Evolutionary conservation across 2,888 invertebrate genomes (phyloP).

Genomic region (Calameuta idolon): DNA sequence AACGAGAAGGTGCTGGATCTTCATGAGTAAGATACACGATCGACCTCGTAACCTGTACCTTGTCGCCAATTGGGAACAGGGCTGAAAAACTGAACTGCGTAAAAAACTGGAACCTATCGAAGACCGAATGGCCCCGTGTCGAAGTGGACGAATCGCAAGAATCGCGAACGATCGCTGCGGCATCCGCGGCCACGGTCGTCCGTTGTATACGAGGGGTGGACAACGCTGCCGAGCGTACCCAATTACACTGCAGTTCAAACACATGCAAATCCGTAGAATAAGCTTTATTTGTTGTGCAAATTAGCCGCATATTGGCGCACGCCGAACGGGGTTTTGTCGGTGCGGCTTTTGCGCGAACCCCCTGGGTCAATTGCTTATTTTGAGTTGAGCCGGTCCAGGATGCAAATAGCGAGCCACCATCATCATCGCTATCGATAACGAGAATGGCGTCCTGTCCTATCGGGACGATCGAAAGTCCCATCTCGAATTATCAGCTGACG

Average conservation of each 20-base stretch:
- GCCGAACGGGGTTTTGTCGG: conserved; percentile 62
- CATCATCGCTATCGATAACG: neutral
- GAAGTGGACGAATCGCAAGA: too few species aligned
- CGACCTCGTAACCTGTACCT: too few species aligned
- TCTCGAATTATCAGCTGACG: too few species aligned
- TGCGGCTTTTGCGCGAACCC: conserved; percentile 26
- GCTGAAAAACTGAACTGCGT: too few species aligned
- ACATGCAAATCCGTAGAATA: conserved; percentile 67
- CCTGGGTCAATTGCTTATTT: conserved; percentile 63
- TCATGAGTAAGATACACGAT: too few species aligned
- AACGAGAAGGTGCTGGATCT: too few species aligned
- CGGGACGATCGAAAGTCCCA: neutral
- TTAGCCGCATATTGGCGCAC: conserved; percentile 66
- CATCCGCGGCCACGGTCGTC: too few species aligned
- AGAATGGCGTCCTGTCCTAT: neutral
- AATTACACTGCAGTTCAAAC: conserved; percentile 68
- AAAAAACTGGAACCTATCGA: too few species aligned
- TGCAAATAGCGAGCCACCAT: conserved; percentile 40
- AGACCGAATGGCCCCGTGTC: too few species aligned
- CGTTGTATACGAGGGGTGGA: conserved; percentile 38
- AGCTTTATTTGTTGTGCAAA: conserved; percentile 68
- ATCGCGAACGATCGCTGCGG: too few species aligned
- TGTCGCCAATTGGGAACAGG: too few species aligned
- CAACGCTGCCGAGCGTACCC: conserved; percentile 57
- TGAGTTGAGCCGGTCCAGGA: conserved; percentile 50